Base-by-base conservation (phyloP, 2,888 invertebrate genomes). In the Sinohyriopsis cumingii region DNA sequence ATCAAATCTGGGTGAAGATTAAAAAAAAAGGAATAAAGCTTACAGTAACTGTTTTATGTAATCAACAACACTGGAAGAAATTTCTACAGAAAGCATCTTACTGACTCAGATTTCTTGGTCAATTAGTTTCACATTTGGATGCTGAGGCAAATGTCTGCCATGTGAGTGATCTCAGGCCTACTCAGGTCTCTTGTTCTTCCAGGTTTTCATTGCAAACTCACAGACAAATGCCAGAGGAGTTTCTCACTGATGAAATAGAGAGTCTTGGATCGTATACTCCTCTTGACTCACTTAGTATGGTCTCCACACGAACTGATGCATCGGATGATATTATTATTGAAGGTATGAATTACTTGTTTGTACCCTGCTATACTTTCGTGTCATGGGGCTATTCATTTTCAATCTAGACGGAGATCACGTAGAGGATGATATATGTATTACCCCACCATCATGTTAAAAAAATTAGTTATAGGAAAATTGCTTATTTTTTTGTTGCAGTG, bases 311-410 rank as follows among this genome's bases (percentile, higher is more conserved):
- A 12, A 73, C 77, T 6, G 61, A 65, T 56, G 74, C 77, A 55
- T 68, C 65, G 24, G 74, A 77, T 28, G 82, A 82, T 71, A 76
- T 83, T 33, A 75, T 81, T 57, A 76, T 83, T 65, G 82, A 82
- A 79, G 82, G 80, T 82, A 74, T 60, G 54, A 54, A 6, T 55
- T 22, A 12, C 15, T 45, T 45, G 12, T 45, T 12, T 45, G 55
- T 20, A 28, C 54, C 15, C 20, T 28, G 22, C n/a, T 19, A 25
- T 59, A 22, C 25, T 59, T 19, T 18, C n/a, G 15, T 24, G 59
- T 19, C 1, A 5, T 59, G 0, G 15, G 5, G 15, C 6, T 22
- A 9, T 59, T 59, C 25, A 9, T 22, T 24, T 25, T 22, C 18
- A 59, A 19, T 25, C 9, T 22, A 25, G 59, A 12, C 1, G 15